phyloP scores from a whole-genome alignment of 2,797 vertebrate species.

The Catharus ustulatus region DNA sequence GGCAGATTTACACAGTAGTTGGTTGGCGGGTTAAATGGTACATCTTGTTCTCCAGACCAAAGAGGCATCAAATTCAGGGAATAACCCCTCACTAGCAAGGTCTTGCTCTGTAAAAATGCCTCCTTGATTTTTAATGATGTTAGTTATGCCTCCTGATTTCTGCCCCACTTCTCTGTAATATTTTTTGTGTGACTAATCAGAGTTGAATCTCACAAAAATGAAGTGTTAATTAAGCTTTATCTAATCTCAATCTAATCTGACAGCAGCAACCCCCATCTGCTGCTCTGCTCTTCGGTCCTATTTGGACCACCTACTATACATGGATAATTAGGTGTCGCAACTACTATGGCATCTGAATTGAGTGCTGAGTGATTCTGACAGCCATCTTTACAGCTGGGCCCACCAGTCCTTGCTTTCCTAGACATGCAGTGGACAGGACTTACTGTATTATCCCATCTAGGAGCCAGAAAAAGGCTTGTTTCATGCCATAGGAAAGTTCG shows the following conservation, averaged over 20 bases:
- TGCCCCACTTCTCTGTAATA: not conserved
- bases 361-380: constrained; percentile 29
- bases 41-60: not conserved
- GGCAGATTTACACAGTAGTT: not conserved
- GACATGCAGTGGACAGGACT: not conserved
- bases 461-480: not conserved
- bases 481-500: not conserved
- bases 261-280: constrained; percentile 46
- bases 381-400: not conserved
- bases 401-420: not conserved
- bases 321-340: constrained; percentile 51
- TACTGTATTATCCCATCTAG: not conserved
- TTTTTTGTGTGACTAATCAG: constrained; percentile 31
- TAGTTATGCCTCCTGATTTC: constrained; percentile 3
- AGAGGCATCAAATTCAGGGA: not conserved
- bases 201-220: constrained; percentile 29
- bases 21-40: not conserved
- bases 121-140: not conserved
- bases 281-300: not conserved
- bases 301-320: constrained; percentile 48
- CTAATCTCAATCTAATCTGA: constrained; percentile 59
- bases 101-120: not conserved
- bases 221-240: constrained; percentile 53
- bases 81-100: not conserved
- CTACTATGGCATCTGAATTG: not conserved